Conservation (phyloP, 2,113 vertebrate species). For the Chloroceryle aenea region DNA sequence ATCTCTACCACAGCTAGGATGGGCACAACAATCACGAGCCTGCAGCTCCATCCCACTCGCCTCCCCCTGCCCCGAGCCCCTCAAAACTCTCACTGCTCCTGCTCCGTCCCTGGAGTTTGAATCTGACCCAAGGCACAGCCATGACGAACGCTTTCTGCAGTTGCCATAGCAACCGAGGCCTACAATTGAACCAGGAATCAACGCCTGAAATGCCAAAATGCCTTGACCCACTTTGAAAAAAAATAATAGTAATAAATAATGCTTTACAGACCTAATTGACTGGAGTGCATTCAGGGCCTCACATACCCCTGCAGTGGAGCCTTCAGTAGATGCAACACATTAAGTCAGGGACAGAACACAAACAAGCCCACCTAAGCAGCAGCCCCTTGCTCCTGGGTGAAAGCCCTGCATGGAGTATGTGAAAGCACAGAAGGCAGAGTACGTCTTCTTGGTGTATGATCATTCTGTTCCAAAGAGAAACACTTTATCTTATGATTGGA, state of each 20-base stretch:
- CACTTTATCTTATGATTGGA: fast-evolving
- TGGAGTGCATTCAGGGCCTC: background rate
- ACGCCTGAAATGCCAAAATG: slow-evolving; percentile 76
- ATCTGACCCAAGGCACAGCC: slow-evolving; percentile 75
- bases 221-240: slow-evolving; percentile 79
- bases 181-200: slow-evolving; percentile 70
- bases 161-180: slow-evolving; percentile 72
- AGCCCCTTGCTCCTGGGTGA: background rate
- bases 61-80: slow-evolving; percentile 1
- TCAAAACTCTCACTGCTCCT: background rate
- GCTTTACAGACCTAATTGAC: slow-evolving; percentile 20
- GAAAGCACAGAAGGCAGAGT: background rate
- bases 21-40: background rate
- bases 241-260: slow-evolving; percentile 61
- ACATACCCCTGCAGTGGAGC: background rate
- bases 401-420: fast-evolving
- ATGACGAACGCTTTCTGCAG: slow-evolving; percentile 77
- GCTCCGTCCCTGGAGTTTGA: slow-evolving; percentile 63
- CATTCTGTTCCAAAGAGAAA: background rate
- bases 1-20: background rate
- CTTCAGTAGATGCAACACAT: background rate
- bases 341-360: background rate
- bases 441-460: background rate
- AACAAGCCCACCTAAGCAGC: slow-evolving; percentile 34
- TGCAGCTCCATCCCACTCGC: background rate